A percentile compares a stretch with the other conserved stretches of the same genome.
phyloP scores from a whole-genome alignment of 2,888 invertebrate species.

The Dioctria linearis region DNA sequence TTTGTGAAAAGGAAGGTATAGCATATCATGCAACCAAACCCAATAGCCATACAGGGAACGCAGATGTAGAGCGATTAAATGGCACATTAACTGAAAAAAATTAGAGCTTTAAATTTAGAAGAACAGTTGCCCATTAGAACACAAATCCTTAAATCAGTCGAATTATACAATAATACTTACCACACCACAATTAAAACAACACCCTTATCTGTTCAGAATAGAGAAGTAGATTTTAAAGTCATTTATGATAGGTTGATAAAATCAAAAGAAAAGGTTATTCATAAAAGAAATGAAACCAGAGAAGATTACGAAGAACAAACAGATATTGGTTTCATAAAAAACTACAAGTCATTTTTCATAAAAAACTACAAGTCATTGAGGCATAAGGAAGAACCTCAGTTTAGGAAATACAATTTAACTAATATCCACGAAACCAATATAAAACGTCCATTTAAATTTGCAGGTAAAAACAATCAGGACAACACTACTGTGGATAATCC shows the following conservation, averaged over 20 bases:
- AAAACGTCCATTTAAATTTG: slow-evolving; percentile 26
- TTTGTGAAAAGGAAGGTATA: slow-evolving; percentile 14
- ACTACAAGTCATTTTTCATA: slow-evolving; percentile 20
- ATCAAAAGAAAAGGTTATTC: neutral
- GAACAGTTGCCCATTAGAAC: neutral
- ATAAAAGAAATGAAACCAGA: neutral
- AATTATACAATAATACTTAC: neutral
- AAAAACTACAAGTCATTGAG: slow-evolving; percentile 23
- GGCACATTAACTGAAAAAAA: slow-evolving; percentile 13
- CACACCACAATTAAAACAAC: slow-evolving; percentile 7
- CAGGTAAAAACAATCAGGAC: slow-evolving; percentile 17
- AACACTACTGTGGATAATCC: neutral
- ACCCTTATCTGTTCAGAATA: neutral
- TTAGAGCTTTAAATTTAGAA: slow-evolving; percentile 6
- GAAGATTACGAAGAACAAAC: slow-evolving; percentile 13
- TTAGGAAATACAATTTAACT: slow-evolving; percentile 24
- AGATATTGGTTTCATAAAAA: slow-evolving; percentile 15
- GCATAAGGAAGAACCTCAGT: slow-evolving; percentile 37
- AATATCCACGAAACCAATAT: slow-evolving; percentile 26
- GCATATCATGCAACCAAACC: slow-evolving; percentile 12
- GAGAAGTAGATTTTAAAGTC: neutral
- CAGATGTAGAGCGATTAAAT: slow-evolving; percentile 20
- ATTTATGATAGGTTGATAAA: neutral
- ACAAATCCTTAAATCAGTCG: neutral
- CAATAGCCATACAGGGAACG: slow-evolving; percentile 16